Evolutionary conservation across 2,888 invertebrate genomes (phyloP).

Genomic region (Geophilus truncorum): DNA sequence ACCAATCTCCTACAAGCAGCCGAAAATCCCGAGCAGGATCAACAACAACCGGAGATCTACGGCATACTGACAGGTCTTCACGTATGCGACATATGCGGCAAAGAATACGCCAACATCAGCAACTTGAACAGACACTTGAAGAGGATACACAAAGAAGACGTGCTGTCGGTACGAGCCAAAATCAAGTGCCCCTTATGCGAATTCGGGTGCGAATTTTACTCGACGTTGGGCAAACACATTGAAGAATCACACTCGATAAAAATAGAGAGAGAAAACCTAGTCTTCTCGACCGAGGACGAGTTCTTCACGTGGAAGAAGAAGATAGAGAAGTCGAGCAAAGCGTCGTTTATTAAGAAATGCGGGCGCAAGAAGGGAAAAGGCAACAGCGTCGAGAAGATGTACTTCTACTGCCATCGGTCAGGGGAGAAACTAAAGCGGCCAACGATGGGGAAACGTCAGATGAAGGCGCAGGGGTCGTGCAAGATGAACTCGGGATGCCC

Average conservation of each 20-base stretch:
- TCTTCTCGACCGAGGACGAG: background rate
- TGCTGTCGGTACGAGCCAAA: background rate
- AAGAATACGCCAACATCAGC: background rate
- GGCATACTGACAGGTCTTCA: background rate
- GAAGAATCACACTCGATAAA: background rate
- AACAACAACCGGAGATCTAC: background rate
- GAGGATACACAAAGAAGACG: background rate
- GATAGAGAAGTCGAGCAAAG: background rate
- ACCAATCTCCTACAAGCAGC: background rate
- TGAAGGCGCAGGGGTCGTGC: background rate
- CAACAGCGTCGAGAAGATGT: background rate
- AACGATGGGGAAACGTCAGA: background rate
- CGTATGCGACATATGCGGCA: background rate
- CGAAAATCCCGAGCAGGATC: background rate
- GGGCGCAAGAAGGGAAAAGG: background rate
- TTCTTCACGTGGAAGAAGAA: background rate
- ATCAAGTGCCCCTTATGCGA: background rate
- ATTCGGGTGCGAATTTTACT: background rate
- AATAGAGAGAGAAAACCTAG: background rate
- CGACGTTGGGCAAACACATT: background rate
- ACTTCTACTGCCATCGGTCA: background rate
- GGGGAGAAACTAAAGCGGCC: background rate
- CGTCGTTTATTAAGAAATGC: background rate
- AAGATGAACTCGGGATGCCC: background rate
- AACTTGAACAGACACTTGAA: background rate